phyloP scores from a whole-genome alignment of 1,140 invertebrate species.

The Thaumetopoea pityocampa region DNA sequence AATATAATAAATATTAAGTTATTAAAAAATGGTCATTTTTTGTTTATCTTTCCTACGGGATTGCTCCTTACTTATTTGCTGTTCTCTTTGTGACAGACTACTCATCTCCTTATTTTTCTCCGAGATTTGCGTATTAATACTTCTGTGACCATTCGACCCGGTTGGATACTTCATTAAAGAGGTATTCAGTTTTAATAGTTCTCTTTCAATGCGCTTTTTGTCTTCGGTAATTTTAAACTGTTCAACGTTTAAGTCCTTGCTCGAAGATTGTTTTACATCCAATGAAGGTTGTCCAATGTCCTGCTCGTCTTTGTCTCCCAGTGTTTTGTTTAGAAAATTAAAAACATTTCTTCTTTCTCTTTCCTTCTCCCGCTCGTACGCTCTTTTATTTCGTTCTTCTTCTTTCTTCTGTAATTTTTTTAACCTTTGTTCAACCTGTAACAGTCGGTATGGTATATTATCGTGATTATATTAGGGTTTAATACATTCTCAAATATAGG shows the following conservation, averaged over 20 bases:
- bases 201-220: conserved; percentile 80
- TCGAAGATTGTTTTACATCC: conserved; percentile 78
- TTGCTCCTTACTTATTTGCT: conserved; percentile 82
- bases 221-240: conserved; percentile 85
- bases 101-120: conserved; percentile 79
- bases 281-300: conserved; percentile 17
- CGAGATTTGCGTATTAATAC: conserved; percentile 77
- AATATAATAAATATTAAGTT: not conserved
- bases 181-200: conserved; percentile 81
- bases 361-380: conserved; percentile 78
- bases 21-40: conserved; percentile 67
- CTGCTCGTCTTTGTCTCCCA: conserved; percentile 59
- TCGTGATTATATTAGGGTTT: too few relatives aligned
- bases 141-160: conserved; percentile 76
- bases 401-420: conserved; percentile 80
- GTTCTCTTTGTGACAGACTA: conserved; percentile 78
- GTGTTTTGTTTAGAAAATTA: conserved; percentile 87
- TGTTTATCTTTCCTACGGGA: conserved; percentile 79
- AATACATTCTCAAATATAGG: too few relatives aligned
- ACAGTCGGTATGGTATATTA: too few relatives aligned
- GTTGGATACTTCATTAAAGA: conserved; percentile 79
- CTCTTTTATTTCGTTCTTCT: conserved; percentile 78
- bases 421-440: conserved; percentile 83
- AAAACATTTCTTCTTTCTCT: conserved; percentile 82
- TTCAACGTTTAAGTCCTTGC: conserved; percentile 84